Evolutionary conservation across 2,797 vertebrate species (phyloP).

Genomic region (Cetoscarus ocellatus): DNA sequence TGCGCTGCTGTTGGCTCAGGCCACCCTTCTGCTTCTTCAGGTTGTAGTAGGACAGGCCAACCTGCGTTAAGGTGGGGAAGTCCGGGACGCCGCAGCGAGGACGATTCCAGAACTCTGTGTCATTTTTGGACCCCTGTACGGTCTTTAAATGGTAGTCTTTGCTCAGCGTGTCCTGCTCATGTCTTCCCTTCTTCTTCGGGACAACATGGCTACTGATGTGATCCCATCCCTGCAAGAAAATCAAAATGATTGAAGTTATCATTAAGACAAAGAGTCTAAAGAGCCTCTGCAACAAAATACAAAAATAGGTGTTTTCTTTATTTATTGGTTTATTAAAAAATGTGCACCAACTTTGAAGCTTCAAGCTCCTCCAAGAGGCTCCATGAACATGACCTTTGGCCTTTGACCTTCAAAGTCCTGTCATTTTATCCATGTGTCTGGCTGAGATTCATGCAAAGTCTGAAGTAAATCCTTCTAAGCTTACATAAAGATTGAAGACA

Average conservation of each 20-base stretch:
- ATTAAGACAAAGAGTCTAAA: background rate
- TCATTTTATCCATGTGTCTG: no score
- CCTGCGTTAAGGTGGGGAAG: slow-evolving; percentile 27
- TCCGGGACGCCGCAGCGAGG: slow-evolving; percentile 71
- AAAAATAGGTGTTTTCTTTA: no score
- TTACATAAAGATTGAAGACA: no score
- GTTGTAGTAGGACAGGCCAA: slow-evolving; percentile 2
- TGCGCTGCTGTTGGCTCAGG: slow-evolving; percentile 71
- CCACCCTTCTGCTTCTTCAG: slow-evolving; percentile 34
- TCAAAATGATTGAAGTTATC: background rate
- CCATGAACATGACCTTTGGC: no score
- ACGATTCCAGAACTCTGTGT: slow-evolving; percentile 48
- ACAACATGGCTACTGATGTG: slow-evolving; percentile 13
- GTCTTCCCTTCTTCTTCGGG: slow-evolving; percentile 40
- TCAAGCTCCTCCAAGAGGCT: no score
- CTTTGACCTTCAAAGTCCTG: no score
- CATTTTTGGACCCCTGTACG: slow-evolving; percentile 30
- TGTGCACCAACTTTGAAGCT: no score
- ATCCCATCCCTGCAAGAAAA: slow-evolving; percentile 50
- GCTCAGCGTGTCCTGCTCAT: slow-evolving; percentile 39
- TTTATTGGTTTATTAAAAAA: no score
- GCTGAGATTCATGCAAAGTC: no score
- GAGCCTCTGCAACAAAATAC: no score
- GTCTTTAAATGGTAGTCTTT: slow-evolving; percentile 29
- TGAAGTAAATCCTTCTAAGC: no score